phyloP scores from a whole-genome alignment of 2,113 vertebrate species.

The Pachycephala philippinensis region DNA sequence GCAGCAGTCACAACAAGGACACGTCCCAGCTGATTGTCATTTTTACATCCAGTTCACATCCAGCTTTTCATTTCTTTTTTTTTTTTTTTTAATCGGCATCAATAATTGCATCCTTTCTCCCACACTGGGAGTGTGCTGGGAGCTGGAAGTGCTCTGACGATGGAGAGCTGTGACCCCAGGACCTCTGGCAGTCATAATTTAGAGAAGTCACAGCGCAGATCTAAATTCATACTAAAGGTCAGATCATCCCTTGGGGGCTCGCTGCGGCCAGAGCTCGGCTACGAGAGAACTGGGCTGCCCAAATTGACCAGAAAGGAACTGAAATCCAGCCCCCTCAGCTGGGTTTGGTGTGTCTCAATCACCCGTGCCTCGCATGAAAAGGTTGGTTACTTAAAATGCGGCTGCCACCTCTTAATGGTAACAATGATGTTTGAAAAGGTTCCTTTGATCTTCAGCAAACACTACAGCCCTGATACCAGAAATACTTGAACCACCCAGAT shows the following conservation, averaged over 20 bases:
- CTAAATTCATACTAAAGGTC: slow-evolving; percentile 45
- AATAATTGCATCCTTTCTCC: background rate
- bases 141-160: background rate
- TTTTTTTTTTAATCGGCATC: background rate
- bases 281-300: background rate
- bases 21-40: background rate
- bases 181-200: background rate
- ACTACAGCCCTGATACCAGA: background rate
- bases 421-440: background rate
- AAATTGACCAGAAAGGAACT: background rate
- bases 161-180: background rate
- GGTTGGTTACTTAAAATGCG: background rate
- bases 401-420: background rate
- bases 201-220: background rate
- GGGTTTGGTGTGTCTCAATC: background rate
- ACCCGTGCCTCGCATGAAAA: background rate
- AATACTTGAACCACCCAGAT: background rate
- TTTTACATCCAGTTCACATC: background rate
- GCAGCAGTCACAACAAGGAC: background rate
- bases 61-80: background rate
- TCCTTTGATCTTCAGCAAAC: slow-evolving; percentile 34
- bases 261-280: background rate
- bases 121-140: background rate
- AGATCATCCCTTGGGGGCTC: background rate
- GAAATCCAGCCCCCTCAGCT: background rate